phyloP scores from a whole-genome alignment of 2,888 invertebrate species.

The Alentia gelatinosa region DNA sequence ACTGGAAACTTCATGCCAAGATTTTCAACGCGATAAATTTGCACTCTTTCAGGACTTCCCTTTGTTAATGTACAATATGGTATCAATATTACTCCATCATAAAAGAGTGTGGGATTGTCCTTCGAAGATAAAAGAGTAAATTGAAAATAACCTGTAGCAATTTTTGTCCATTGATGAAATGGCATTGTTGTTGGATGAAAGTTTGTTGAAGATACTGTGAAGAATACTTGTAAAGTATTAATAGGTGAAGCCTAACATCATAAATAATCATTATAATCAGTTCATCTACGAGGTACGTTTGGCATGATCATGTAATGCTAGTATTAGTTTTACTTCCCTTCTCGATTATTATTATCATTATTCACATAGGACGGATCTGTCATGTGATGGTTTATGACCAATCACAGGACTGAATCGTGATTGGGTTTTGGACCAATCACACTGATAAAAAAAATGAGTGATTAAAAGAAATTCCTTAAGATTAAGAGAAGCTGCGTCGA shows the following conservation, averaged over 20 bases:
- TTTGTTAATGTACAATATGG: too few species aligned
- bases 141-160: not conserved
- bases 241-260: not conserved
- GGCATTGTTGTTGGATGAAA: constrained; percentile 2
- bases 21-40: too few species aligned
- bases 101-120: too few species aligned
- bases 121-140: not conserved
- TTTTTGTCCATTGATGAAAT: constrained; percentile 30
- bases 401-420: constrained; percentile 13
- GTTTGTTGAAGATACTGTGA: not conserved
- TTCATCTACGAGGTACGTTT: not conserved
- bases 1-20: not conserved
- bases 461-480: not conserved
- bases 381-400: not conserved
- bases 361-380: constrained; percentile 22
- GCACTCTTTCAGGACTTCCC: too few species aligned
- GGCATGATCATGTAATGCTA: constrained; percentile 12
- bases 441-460: not conserved
- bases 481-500: not conserved
- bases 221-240: not conserved
- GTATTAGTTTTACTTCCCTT: not conserved
- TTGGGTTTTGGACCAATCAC: not conserved
- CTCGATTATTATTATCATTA: not conserved
- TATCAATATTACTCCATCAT: too few species aligned
- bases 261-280: not conserved